Conservation (phyloP, 2,888 invertebrate species). For the Drosophila multiciliata region DNA sequence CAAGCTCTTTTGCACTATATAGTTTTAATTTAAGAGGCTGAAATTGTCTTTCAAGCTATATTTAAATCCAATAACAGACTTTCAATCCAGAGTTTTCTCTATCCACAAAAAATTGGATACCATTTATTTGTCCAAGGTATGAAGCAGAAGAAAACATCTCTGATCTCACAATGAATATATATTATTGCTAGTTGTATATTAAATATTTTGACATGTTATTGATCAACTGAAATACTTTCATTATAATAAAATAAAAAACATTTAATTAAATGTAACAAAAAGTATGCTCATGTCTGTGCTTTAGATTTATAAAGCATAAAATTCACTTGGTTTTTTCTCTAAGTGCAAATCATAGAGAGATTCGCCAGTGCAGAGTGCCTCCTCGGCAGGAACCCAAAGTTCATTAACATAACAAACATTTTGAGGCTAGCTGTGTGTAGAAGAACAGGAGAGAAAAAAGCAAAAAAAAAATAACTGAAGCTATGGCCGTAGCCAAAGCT, state of each 20-base stretch:
- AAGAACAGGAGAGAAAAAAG: conserved; percentile 1
- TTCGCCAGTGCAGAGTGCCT: conserved; percentile 28
- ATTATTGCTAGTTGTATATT: not conserved
- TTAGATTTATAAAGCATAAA: not conserved
- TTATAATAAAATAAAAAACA: not conserved
- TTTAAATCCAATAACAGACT: not conserved
- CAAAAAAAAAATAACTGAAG: conserved; percentile 7
- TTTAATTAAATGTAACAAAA: too few relatives aligned
- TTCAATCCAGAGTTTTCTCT: not conserved
- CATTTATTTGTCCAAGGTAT: not conserved
- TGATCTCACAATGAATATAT: not conserved
- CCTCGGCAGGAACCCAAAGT: conserved; percentile 51
- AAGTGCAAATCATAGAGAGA: conserved; percentile 11
- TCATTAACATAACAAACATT: conserved; percentile 82
- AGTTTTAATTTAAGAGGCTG: not conserved
- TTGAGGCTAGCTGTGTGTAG: conserved; percentile 34
- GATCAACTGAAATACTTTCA: not conserved
- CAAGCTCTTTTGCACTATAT: not conserved
- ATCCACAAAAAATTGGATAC: not conserved
- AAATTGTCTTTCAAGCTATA: not conserved
- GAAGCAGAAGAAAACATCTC: too few relatives aligned
- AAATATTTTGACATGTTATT: not conserved
- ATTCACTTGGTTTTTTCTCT: not conserved
- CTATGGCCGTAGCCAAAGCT: conserved; percentile 7
- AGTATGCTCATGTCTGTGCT: not conserved